Evolutionary conservation across 2,888 invertebrate species (phyloP), one percentile per base, ranked within the genome.

Genomic region (Zaprionus lineosus): DNA sequence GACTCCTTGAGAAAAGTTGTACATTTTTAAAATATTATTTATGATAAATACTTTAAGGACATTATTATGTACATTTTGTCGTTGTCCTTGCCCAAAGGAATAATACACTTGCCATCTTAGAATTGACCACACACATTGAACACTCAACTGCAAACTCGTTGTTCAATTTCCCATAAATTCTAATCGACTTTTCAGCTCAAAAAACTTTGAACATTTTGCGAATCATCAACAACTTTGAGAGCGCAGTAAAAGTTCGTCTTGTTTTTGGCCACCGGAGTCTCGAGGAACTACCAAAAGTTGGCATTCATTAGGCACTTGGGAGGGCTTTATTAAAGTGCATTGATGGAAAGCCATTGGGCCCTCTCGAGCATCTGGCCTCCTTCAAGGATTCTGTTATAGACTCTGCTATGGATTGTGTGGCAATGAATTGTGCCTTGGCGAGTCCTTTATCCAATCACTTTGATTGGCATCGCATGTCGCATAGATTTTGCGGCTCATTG

Each of bases 381-480:
- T n/a, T n/a, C n/a, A n/a, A n/a, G n/a, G n/a, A n/a, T n/a, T n/a
- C n/a, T n/a, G n/a, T n/a, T n/a, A n/a, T n/a, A n/a, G n/a, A n/a
- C n/a, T n/a, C n/a, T n/a, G n/a, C n/a, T n/a, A n/a, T n/a, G n/a
- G n/a, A n/a, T n/a, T n/a, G n/a, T n/a, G n/a, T n/a, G n/a, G n/a
- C n/a, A 64, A 47, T 31, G 33, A 34, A 33, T 29, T 34, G 39
- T 24, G 29, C 41, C 18, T 36, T 29, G 16, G 16, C 24, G 43
- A 33, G 44, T 43, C 16, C 16, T 16, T 18, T 18, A 34, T 40
- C 71, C 76, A 79, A 76, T 77, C 76, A 65, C 47, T 63, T 79
- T 77, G 79, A 77, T 77, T 77, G 76, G 76, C 76, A 72, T 77
- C 82, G 71, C 82, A 74, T 77, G 77, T 77, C 82, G 74, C 77